Conservation (phyloP, 2,888 invertebrate species). For the Thecocarcelia acutangulata region DNA sequence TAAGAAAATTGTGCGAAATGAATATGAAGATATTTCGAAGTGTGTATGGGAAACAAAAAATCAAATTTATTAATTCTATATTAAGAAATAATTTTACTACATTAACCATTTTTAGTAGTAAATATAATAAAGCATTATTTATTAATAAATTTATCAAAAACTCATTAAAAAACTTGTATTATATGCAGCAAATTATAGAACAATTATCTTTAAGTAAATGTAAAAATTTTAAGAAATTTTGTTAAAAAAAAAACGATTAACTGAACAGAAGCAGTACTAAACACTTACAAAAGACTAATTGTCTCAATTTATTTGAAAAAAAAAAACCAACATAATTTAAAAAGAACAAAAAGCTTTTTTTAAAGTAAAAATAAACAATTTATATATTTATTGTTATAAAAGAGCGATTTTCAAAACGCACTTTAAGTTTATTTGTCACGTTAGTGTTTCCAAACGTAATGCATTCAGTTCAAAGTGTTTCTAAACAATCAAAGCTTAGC, state of each 20-base stretch:
- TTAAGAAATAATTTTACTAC: slow-evolving; percentile 62
- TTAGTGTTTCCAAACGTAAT: slow-evolving; percentile 73
- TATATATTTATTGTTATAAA: slow-evolving; percentile 34
- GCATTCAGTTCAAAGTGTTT: slow-evolving; percentile 75
- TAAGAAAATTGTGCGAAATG: slow-evolving; percentile 71
- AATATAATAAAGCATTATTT: slow-evolving; percentile 54
- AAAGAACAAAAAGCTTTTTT: not conserved
- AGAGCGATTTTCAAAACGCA: slow-evolving; percentile 54
- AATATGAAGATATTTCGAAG: slow-evolving; percentile 71
- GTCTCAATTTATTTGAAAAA: not conserved
- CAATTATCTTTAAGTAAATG: slow-evolving; percentile 53
- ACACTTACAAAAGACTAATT: not conserved
- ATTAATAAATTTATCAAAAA: slow-evolving; percentile 58
- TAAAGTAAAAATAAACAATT: not conserved
- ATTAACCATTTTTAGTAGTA: slow-evolving; percentile 48
- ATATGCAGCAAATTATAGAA: slow-evolving; percentile 61
- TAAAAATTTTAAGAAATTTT: slow-evolving; percentile 52
- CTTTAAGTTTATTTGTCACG: slow-evolving; percentile 54
- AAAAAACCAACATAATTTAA: not conserved
- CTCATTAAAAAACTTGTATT: slow-evolving; percentile 52
- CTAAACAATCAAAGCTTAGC: slow-evolving; percentile 73
- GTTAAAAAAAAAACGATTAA: slow-evolving; percentile 34
- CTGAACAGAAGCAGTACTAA: not conserved
- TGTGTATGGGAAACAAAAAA: slow-evolving; percentile 71
- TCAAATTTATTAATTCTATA: slow-evolving; percentile 63